Base-by-base conservation (phyloP, 2,888 invertebrate genomes). In the Orthosia incerta region DNA sequence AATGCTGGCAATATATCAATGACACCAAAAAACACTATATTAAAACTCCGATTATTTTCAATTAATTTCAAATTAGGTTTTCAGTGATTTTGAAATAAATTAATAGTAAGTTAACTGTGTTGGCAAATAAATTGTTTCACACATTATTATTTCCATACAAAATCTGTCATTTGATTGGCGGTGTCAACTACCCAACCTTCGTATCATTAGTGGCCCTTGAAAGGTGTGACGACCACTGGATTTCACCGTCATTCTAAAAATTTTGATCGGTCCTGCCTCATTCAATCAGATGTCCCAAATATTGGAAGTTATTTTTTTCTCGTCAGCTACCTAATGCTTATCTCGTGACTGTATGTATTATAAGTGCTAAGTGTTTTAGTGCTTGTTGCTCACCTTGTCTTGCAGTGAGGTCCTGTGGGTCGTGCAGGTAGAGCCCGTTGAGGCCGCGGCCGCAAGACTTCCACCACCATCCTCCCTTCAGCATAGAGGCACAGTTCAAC, bases 381-480 rank as follows among this genome's bases (percentile, higher is more conserved):
- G 39, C 5, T 59, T 11, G 20, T 56, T 31, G 56, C 46, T 61
- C 86, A 98, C 98, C 98, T 97, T 99, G 98, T 91, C 98, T 97
- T 74, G 98, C 98, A 62, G 98, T 98, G 79, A 98, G 97, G 94
- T 99, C 98, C 93, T 98, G 98, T 1, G 98, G 98, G 93, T 99
- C 98, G 88, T 98, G 98, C 61, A 99, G 96, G 91, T 99, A 99
- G 50, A 99, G 97, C 18, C 99, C 99, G 91, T 99, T 99, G 45
- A 99, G 97, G 13, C 99, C 99, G 88, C 99, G 97, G 39, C 99
- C 99, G 90, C 99, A 99, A 0, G 98, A 98, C 91, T 99, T 98
- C 99, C 99, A 99, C 99, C 99, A 99, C 99, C 99, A 99, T 9
- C 99, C 99, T 66, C 99, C 99, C 94, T 99, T 99, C 84, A 99